Evolutionary conservation across 1,140 invertebrate species (phyloP).

Genomic region (Asobara japonica): DNA sequence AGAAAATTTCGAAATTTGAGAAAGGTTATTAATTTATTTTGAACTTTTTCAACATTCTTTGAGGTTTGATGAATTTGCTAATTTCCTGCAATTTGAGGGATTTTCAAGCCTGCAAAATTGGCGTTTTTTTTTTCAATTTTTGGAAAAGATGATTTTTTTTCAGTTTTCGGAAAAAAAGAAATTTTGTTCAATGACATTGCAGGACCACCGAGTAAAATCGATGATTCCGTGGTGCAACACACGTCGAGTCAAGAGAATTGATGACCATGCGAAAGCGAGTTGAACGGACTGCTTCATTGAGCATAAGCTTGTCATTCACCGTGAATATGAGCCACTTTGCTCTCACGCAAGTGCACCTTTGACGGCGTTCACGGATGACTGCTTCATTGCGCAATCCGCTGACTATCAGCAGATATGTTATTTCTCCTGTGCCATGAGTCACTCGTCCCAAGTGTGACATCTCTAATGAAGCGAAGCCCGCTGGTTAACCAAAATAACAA

Average conservation of each 20-base stretch:
- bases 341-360: not conserved
- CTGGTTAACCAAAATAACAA: not conserved
- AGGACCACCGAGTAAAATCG: not conserved
- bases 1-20: no score
- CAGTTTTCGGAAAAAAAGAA: no score
- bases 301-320: conserved; percentile 11
- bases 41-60: no score
- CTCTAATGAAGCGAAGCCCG: not conserved
- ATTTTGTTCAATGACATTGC: no score
- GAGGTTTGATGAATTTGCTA: no score
- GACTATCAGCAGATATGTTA: not conserved
- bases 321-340: not conserved
- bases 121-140: no score
- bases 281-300: conserved; percentile 11
- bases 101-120: no score
- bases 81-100: no score
- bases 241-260: not conserved
- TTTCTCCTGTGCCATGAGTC: not conserved
- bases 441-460: not conserved
- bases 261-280: not conserved
- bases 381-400: not conserved
- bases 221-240: not conserved
- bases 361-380: not conserved
- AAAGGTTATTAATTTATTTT: no score
- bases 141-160: no score